These are phyloP conservation scores for Cistogaster globosa DNA, from an alignment of 2,888 invertebrate genomes.

Conservation along the genomic window DNA sequence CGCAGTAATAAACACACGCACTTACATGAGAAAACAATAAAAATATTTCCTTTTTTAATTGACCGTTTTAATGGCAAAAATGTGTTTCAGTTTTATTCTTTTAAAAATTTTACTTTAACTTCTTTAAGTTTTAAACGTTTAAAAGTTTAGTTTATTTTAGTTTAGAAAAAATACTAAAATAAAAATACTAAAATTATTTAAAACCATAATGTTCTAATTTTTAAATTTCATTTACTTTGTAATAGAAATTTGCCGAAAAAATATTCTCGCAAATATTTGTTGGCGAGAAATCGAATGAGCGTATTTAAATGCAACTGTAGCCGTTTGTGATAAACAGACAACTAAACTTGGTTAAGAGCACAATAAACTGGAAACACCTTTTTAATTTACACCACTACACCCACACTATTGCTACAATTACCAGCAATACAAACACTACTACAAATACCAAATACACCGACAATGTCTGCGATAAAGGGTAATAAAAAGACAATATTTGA, in stretches of 20 bases:
- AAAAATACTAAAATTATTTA: constrained; percentile 12
- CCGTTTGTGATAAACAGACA: constrained; percentile 80
- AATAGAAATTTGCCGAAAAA: constrained; percentile 16
- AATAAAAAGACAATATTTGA: constrained; percentile 40
- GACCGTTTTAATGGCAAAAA: constrained; percentile 36
- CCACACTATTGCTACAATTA: not conserved
- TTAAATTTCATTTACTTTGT: not conserved
- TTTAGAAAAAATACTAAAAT: constrained; percentile 19
- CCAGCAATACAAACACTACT: not conserved
- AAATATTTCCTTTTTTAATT: constrained; percentile 16
- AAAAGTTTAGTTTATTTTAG: not conserved
- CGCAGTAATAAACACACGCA: not conserved
- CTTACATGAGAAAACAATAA: not conserved
- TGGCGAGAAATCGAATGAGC: constrained; percentile 2
- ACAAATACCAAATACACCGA: constrained; percentile 24
- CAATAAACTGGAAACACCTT: constrained; percentile 17
- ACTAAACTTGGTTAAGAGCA: constrained; percentile 73
- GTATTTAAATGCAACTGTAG: constrained; percentile 73
- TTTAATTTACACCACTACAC: constrained; percentile 25
- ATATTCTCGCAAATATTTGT: not conserved
- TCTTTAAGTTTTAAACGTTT: not conserved
- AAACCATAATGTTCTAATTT: constrained; percentile 3
- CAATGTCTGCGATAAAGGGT: constrained; percentile 29
- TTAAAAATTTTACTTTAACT: not conserved
- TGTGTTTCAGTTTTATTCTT: constrained; percentile 6